phyloP scores from a whole-genome alignment of 2,888 invertebrate species.

The Euzophera pinguis region DNA sequence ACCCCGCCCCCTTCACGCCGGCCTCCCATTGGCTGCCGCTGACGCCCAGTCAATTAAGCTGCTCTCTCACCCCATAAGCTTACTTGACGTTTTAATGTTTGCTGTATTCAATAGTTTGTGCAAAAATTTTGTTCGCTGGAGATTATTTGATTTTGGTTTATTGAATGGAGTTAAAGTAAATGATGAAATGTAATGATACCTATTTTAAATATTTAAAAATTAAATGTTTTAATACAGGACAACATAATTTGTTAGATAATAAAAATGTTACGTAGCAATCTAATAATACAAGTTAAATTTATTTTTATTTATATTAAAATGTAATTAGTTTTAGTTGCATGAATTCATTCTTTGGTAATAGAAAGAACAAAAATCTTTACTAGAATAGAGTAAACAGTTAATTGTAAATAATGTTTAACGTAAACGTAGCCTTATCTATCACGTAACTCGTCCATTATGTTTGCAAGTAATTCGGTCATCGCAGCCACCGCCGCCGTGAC shows the following conservation, averaged over 20 bases:
- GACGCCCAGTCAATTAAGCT: slow-evolving; percentile 72
- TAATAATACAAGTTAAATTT: no score
- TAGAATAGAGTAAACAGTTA: no score
- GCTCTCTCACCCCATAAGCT: slow-evolving; percentile 52
- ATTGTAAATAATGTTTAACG: neutral
- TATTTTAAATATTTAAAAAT: no score
- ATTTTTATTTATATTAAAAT: no score
- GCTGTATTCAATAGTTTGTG: slow-evolving; percentile 42
- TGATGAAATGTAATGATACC: neutral
- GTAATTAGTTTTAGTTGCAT: no score
- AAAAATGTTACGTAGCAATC: no score
- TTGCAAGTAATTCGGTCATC: slow-evolving; percentile 58
- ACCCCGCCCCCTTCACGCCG: slow-evolving; percentile 49
- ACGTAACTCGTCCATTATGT: slow-evolving; percentile 42
- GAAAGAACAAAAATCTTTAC: no score
- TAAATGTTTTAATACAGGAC: no score
- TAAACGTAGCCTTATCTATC: slow-evolving; percentile 30
- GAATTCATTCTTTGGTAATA: no score
- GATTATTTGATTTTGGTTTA: neutral
- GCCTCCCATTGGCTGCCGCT: slow-evolving; percentile 56
- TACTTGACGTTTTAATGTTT: slow-evolving; percentile 77
- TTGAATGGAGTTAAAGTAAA: neutral
- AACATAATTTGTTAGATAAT: no score
- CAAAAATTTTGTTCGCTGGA: neutral
- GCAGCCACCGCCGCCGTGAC: slow-evolving; percentile 67